Base-by-base conservation (phyloP, 2,113 vertebrate genomes). In the Prolemur simus region DNA sequence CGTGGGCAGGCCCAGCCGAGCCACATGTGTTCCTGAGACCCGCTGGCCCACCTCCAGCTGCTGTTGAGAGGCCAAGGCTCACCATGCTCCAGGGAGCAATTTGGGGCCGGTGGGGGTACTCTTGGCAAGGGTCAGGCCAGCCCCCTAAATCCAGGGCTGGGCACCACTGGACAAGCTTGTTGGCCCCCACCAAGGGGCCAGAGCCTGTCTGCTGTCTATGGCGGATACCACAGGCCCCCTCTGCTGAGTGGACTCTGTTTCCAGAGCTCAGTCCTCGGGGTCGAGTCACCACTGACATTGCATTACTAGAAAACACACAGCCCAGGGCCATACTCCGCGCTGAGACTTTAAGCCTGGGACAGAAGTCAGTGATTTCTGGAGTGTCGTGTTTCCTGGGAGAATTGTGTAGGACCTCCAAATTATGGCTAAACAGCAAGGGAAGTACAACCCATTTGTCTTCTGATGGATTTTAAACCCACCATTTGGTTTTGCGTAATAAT, bases 291-390 rank as follows among this genome's bases (percentile, higher is more conserved):
- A 8, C 6, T 12, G 21, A 42, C 25, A 2, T 6, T 4, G 0
- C 37, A 14, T 2, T n/a, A 12, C 47, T 17, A 13, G 76, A 47
- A 49, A 39, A 45, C 64, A 2, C 14, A 10, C 34, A 47, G 21
- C 21, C 37, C 52, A 1, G 9, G 27, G 37, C 2, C 29, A 68
- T 4, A 0, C 1, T 29, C 15, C 0, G 17, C 52, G 5, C 13
- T 9, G 52, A 14, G 32, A 49, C n/a, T 8, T 12, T 15, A 7
- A 13, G 49, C 80, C 58, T 3, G 25, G 58, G 45, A 42, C 1
- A 12, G 45, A 27, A 0, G 0, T 9, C 47, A 56, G 15, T 27
- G 3, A 0, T 9, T 21, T 2, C 5, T 2, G 9, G 78, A 37
- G 10, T 3, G 71, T n/a, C 1, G 2, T 15, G 8, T 8, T 54